Conservation (phyloP, 2,113 vertebrate species). For the Phainopepla nitens region DNA sequence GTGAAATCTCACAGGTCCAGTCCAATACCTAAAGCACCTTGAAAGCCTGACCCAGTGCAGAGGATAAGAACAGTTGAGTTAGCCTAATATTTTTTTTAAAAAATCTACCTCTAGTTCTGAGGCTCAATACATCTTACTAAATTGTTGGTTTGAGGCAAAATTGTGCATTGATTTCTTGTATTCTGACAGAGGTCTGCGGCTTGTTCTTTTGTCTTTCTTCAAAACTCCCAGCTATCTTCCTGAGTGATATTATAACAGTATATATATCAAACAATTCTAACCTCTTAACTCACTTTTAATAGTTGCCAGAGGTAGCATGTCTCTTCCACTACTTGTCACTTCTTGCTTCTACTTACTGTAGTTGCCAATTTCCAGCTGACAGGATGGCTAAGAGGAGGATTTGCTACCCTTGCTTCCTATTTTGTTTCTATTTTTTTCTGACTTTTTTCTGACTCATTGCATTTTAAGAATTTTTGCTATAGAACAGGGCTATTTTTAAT, state of each 20-base stretch:
- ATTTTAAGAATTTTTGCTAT: not conserved
- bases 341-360: not conserved
- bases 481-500: not conserved
- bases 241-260: not conserved
- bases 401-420: not conserved
- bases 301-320: not conserved
- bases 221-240: not conserved
- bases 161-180: not conserved
- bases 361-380: not conserved
- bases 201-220: not conserved
- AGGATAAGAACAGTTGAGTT: not conserved
- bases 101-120: not conserved
- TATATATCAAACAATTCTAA: not conserved
- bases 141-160: not conserved
- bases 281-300: not conserved
- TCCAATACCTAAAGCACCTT: not conserved
- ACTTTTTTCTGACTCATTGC: not conserved
- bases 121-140: not conserved
- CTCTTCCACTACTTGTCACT: conserved; percentile 10
- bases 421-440: not conserved
- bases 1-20: not conserved
- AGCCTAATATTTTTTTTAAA: not conserved
- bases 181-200: not conserved
- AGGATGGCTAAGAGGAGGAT: not conserved
- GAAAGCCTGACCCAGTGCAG: not conserved